A percentile compares a stretch with the other conserved stretches of the same genome.
Evolutionary conservation across 2,797 vertebrate species (phyloP).

Genomic region (Acipenser transmontanus): DNA sequence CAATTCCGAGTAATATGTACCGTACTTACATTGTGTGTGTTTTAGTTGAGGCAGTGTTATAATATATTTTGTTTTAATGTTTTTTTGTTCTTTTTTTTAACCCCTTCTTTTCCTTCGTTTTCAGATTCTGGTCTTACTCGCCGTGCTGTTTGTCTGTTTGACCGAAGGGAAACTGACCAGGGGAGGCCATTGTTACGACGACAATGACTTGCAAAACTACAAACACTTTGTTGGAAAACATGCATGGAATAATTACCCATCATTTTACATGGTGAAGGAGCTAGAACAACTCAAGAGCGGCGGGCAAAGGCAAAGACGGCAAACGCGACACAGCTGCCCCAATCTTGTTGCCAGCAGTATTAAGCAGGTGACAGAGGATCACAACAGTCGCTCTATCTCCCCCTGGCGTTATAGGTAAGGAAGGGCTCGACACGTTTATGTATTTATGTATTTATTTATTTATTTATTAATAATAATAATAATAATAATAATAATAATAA

Average conservation of each 20-base stretch:
- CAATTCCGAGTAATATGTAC: too few species aligned
- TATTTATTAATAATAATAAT: too few species aligned
- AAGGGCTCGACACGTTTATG: too few species aligned
- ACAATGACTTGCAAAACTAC: too few species aligned
- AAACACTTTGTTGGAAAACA: neutral
- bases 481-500: too few species aligned
- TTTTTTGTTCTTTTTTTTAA: too few species aligned
- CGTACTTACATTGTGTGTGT: too few species aligned
- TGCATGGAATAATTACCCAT: neutral
- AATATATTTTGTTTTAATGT: too few species aligned
- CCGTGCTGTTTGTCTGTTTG: constrained; percentile 17
- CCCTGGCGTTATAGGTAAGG: constrained; percentile 76
- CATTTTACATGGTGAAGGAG: constrained; percentile 25
- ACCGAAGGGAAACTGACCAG: neutral
- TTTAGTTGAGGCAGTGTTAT: too few species aligned
- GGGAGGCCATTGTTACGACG: neutral
- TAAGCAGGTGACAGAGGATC: neutral
- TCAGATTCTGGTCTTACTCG: constrained; percentile 36
- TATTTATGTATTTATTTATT: too few species aligned
- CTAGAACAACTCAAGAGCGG: neutral
- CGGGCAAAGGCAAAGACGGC: too few species aligned
- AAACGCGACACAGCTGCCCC: constrained; percentile 20
- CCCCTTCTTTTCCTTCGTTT: constrained; percentile 14
- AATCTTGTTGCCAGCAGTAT: constrained; percentile 12
- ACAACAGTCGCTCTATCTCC: constrained; percentile 63